A percentile compares a stretch with the other conserved stretches of the same genome.
phyloP scores from a whole-genome alignment of 2,797 vertebrate species.

The Rachycentron canadum region DNA sequence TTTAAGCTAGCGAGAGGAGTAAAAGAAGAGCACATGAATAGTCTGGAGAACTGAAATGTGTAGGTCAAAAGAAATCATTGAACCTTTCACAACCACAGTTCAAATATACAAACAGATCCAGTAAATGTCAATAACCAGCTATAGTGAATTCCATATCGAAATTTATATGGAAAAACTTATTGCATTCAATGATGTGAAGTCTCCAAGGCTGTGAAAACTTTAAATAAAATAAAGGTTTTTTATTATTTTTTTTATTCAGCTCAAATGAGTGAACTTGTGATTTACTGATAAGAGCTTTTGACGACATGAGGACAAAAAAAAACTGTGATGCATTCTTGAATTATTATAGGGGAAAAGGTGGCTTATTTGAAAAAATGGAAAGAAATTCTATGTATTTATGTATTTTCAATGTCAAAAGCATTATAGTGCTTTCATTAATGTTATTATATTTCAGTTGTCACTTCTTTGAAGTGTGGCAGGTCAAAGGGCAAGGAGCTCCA shows the following conservation, averaged over 20 bases:
- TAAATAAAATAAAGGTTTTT: constrained; percentile 16
- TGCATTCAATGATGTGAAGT: constrained; percentile 53
- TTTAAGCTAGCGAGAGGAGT: constrained; percentile 19
- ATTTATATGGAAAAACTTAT: constrained; percentile 22
- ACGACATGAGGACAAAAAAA: constrained; percentile 28
- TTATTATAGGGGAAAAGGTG: constrained; percentile 2
- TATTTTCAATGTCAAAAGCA: constrained; percentile 63
- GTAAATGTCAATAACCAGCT: constrained; percentile 57
- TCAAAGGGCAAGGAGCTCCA: constrained; percentile 41
- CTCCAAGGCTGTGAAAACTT: constrained; percentile 68
- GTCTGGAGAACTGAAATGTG: constrained; percentile 27
- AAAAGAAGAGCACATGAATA: constrained; percentile 59
- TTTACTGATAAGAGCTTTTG: constrained; percentile 40
- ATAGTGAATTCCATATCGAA: constrained; percentile 41
- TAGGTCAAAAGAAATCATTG: constrained; percentile 66
- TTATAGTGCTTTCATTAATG: constrained; percentile 28
- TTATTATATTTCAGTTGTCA: constrained; percentile 20
- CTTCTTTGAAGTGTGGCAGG: constrained; percentile 14
- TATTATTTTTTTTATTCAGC: constrained; percentile 38
- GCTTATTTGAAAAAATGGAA: constrained; percentile 43
- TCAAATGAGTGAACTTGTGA: constrained; percentile 46
- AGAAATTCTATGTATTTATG: constrained; percentile 40
- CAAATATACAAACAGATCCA: constrained; percentile 47
- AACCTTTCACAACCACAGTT: constrained; percentile 56
- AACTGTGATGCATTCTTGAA: constrained; percentile 26